phyloP scores from a whole-genome alignment of 2,888 invertebrate species.

The Mythimna lalbum region DNA sequence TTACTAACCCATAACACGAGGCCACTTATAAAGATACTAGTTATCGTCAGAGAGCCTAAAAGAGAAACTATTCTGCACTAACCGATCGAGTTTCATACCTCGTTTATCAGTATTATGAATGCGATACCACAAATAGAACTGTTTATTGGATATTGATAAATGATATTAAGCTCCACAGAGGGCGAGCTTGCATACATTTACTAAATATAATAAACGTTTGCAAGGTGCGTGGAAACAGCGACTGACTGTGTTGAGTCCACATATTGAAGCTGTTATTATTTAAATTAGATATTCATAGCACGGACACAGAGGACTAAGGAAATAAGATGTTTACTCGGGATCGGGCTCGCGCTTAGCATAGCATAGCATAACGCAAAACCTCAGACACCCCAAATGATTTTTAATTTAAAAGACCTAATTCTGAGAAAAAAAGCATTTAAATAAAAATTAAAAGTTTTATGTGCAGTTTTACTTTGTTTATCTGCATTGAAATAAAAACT shows the following conservation, averaged over 20 bases:
- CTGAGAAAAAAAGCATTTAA: too few relatives aligned
- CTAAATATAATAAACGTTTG: constrained; percentile 29
- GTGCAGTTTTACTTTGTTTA: too few relatives aligned
- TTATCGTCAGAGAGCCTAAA: constrained; percentile 35
- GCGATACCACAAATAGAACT: constrained; percentile 54
- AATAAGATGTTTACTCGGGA: neutral
- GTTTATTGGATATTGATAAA: constrained; percentile 63
- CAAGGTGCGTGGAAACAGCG: constrained; percentile 21
- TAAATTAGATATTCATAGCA: constrained; percentile 35
- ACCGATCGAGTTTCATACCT: constrained; percentile 42
- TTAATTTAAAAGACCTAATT: too few relatives aligned
- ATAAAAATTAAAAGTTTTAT: too few relatives aligned
- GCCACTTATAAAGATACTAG: constrained; percentile 25
- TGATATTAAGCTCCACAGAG: constrained; percentile 56
- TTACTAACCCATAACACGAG: constrained; percentile 13
- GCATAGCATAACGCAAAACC: too few relatives aligned
- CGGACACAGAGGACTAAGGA: neutral
- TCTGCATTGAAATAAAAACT: too few relatives aligned
- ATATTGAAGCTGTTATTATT: constrained; percentile 28
- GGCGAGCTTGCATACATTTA: constrained; percentile 54
- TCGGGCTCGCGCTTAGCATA: too few relatives aligned
- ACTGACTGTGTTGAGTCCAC: neutral
- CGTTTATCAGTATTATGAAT: constrained; percentile 57
- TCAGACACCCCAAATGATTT: too few relatives aligned
- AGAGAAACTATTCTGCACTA: constrained; percentile 41